Evolutionary conservation across 2,113 vertebrate genomes (phyloP).

Genomic region (Donacobius atricapilla): DNA sequence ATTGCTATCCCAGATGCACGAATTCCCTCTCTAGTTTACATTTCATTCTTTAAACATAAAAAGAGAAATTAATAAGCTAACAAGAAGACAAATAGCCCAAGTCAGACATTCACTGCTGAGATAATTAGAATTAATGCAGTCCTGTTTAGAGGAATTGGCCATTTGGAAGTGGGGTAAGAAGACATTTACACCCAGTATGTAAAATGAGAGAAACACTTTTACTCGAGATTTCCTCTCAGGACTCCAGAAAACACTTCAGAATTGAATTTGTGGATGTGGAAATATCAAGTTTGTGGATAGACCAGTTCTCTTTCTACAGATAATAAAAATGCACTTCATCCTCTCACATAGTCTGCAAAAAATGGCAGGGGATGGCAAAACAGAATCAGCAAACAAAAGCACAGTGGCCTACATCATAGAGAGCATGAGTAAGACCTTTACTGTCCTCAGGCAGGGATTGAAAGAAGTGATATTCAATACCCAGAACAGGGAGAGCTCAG

Average conservation of each 20-base stretch:
- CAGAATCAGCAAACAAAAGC: not conserved
- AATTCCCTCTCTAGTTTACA: not conserved
- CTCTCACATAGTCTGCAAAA: not conserved
- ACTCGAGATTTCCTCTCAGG: not conserved
- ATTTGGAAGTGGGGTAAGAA: not conserved
- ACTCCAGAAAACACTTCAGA: not conserved
- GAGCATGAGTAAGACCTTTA: not conserved
- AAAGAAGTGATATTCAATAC: not conserved
- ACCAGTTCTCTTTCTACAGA: not conserved
- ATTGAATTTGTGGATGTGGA: not conserved
- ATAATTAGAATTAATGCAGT: not conserved
- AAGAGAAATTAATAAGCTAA: not conserved
- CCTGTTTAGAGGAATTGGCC: not conserved
- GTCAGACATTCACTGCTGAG: not conserved
- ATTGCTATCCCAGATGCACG: not conserved
- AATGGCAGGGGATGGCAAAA: accelerated
- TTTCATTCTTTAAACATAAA: not conserved
- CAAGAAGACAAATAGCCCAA: not conserved
- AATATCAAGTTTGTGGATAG: not conserved
- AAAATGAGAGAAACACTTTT: not conserved
- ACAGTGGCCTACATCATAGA: not conserved
- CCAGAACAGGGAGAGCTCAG: not conserved
- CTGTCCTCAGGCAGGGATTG: not conserved
- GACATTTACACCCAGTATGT: not conserved
- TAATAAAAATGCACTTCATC: not conserved